Percentiles rank a stretch among this genome's conserved stretches.
phyloP scores from a whole-genome alignment of 2,888 invertebrate species.

The Xanthorhoe designata region DNA sequence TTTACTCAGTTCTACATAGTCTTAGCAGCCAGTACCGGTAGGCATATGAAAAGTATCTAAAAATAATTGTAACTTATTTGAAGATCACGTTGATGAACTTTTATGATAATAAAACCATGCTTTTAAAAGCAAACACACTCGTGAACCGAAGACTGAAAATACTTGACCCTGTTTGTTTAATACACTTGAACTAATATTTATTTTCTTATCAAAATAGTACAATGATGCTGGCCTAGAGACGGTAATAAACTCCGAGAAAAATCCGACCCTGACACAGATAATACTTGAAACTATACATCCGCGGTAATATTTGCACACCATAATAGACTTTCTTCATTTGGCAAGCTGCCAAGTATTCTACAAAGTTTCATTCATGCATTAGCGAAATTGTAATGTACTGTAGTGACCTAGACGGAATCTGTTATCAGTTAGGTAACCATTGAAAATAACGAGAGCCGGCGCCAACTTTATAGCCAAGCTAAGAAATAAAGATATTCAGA shows the following conservation, averaged over 20 bases:
- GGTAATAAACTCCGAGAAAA: slow-evolving; percentile 64
- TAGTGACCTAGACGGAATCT: slow-evolving; percentile 23
- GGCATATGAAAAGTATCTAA: no score
- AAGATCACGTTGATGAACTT: not conserved
- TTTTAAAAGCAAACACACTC: slow-evolving; percentile 10
- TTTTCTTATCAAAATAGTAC: slow-evolving; percentile 61
- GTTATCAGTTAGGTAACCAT: slow-evolving; percentile 37
- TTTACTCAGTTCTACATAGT: no score
- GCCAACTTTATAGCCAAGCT: slow-evolving; percentile 7
- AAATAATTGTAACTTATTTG: not conserved
- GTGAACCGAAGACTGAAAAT: slow-evolving; percentile 29
- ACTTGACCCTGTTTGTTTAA: slow-evolving; percentile 46
- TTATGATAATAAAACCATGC: not conserved
- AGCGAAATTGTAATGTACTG: slow-evolving; percentile 37
- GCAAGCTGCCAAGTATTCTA: slow-evolving; percentile 62
- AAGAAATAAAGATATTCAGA: not conserved
- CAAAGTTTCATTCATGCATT: slow-evolving; percentile 61
- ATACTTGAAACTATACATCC: slow-evolving; percentile 55
- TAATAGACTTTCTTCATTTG: slow-evolving; percentile 68
- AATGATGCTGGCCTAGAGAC: slow-evolving; percentile 62
- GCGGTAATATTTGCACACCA: slow-evolving; percentile 58
- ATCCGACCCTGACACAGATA: slow-evolving; percentile 69
- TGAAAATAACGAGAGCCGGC: slow-evolving; percentile 9
- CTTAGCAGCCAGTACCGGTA: no score
- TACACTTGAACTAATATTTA: slow-evolving; percentile 53